Conservation (phyloP, 2,888 invertebrate genomes). For the Agapostemon virescens region DNA sequence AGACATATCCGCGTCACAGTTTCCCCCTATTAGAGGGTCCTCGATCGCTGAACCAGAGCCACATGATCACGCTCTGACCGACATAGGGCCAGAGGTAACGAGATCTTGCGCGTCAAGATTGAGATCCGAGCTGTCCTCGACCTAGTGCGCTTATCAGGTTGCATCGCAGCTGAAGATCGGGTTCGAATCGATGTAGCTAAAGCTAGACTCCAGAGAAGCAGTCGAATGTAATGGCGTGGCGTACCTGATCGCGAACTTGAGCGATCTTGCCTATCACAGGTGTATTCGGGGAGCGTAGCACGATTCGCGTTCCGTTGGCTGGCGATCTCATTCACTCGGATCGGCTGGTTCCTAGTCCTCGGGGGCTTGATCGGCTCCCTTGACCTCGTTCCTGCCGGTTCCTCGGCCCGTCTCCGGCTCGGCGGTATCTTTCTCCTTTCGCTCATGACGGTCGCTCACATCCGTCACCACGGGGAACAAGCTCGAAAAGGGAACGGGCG, state of each 20-base stretch:
- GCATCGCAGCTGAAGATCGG: neutral
- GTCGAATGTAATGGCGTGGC: neutral
- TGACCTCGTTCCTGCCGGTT: conserved; percentile 49
- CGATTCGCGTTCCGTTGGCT: conserved; percentile 45
- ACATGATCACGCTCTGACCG: neutral
- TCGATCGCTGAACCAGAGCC: neutral
- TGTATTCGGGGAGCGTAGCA: conserved; percentile 54
- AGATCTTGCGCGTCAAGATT: neutral
- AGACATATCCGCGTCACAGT: neutral
- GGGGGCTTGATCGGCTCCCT: conserved; percentile 66
- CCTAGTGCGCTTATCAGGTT: neutral
- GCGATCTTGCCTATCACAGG: neutral
- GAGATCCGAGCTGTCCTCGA: neutral
- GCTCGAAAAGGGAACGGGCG: conserved; percentile 1
- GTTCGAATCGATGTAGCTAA: neutral
- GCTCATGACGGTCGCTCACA: conserved; percentile 66
- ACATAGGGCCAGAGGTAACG: neutral
- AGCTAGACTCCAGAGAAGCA: neutral
- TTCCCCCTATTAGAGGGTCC: neutral
- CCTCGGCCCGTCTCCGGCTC: conserved; percentile 63
- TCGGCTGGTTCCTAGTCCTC: conserved; percentile 49
- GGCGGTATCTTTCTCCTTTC: conserved; percentile 64
- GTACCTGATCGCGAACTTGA: neutral
- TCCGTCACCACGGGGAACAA: conserved; percentile 32
- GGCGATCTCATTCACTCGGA: conserved; percentile 63